Conservation (phyloP, 2,113 vertebrate species). For the Indicator indicator region DNA sequence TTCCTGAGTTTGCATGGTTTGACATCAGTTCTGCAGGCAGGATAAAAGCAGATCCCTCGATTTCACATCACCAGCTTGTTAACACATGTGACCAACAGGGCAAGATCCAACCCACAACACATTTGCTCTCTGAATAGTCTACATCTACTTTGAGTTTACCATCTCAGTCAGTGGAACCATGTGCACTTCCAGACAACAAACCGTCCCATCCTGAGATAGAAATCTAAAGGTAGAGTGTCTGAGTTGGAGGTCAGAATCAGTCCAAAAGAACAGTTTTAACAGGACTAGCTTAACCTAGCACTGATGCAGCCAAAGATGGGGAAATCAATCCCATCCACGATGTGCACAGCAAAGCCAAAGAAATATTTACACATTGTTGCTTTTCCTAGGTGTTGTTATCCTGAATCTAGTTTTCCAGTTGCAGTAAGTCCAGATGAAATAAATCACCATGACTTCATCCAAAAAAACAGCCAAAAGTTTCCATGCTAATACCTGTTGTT, state of each 20-base stretch:
- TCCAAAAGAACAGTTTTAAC: neutral
- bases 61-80: neutral
- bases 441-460: conserved; percentile 21
- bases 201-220: neutral
- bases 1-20: neutral
- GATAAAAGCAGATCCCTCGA: neutral
- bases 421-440: conserved; percentile 17
- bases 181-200: neutral
- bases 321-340: conserved; percentile 26
- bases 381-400: conserved; percentile 32
- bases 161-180: neutral
- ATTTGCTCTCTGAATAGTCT: neutral
- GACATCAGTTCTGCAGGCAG: neutral
- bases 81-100: neutral
- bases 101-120: neutral
- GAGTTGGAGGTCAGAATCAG: neutral
- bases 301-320: neutral
- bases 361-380: conserved; percentile 39
- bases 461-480: conserved; percentile 8
- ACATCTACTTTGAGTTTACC: neutral
- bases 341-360: conserved; percentile 18
- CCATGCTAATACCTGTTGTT: neutral
- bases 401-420: conserved; percentile 30
- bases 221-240: neutral
- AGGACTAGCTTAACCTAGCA: neutral